Percentiles rank a stretch among this genome's conserved stretches.
phyloP scores from a whole-genome alignment of 2,888 invertebrate genomes.

The Acleris holmiana region DNA sequence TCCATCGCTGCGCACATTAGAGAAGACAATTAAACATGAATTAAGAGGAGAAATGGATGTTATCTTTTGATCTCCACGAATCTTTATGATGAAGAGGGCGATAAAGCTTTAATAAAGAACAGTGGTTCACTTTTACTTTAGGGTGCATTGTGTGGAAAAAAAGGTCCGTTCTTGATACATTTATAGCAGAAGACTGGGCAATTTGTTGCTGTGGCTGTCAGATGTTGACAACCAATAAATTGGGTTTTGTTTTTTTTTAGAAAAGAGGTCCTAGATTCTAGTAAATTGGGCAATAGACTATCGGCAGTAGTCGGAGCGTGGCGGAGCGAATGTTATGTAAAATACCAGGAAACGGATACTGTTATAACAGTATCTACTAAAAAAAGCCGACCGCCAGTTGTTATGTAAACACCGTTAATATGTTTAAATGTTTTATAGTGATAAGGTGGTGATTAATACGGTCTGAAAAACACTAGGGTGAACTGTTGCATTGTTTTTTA shows the following conservation, averaged over 20 bases:
- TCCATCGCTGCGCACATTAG: constrained; percentile 56
- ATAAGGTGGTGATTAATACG: no score
- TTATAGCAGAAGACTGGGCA: constrained; percentile 4
- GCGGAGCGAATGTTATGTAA: constrained; percentile 48
- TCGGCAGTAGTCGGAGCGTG: constrained; percentile 20
- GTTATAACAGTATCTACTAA: no score
- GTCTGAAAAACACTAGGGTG: no score
- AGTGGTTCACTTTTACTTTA: constrained; percentile 55
- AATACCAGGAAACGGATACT: constrained; percentile 46
- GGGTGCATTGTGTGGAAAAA: not conserved
- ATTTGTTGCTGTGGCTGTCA: no score
- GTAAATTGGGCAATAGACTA: constrained; percentile 29
- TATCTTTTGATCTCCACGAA: constrained; percentile 41
- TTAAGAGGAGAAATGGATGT: constrained; percentile 51
- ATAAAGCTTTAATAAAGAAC: constrained; percentile 50
- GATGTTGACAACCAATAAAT: no score
- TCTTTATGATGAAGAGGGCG: constrained; percentile 53
- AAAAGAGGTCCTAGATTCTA: constrained; percentile 21
- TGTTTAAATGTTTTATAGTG: no score
- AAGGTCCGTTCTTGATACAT: constrained; percentile 38
- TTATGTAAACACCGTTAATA: no score
- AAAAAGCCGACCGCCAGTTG: no score
- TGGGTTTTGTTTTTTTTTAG: no score
- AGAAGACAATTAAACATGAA: constrained; percentile 56
- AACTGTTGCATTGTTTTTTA: no score